Evolutionary conservation across 2,888 invertebrate species (phyloP).

Genomic region (Caenorhabditis japonica): DNA sequence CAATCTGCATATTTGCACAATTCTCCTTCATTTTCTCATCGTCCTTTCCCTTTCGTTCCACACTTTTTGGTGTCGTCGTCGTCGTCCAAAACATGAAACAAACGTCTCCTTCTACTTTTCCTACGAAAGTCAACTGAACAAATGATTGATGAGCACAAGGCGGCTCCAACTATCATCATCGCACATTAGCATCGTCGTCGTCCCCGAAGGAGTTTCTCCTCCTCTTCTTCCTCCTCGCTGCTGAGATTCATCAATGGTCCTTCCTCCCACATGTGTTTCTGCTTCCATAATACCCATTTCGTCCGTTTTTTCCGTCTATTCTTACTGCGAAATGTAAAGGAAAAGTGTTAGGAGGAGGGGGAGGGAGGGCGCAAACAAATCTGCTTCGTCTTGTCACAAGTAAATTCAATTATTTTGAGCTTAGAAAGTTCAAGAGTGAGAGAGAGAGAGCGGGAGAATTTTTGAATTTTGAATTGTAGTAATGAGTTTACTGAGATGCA

Average conservation of each 20-base stretch:
- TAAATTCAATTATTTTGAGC: slow-evolving; percentile 48
- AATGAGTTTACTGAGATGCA: too few relatives aligned
- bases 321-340: slow-evolving; percentile 3
- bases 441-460: slow-evolving; percentile 7
- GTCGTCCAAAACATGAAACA: slow-evolving; percentile 12
- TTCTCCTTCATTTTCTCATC: not conserved
- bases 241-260: slow-evolving; percentile 16
- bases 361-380: slow-evolving; percentile 48
- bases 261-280: slow-evolving; percentile 45
- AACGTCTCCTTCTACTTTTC: not conserved
- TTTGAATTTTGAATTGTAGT: slow-evolving; percentile 16
- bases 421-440: too few relatives aligned
- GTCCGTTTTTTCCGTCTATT: slow-evolving; percentile 11
- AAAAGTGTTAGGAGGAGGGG: too few relatives aligned
- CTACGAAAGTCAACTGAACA: slow-evolving; percentile 20
- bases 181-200: slow-evolving; percentile 39
- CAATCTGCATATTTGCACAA: not conserved
- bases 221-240: too few relatives aligned
- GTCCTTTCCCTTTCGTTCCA: not conserved
- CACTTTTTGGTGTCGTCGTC: slow-evolving; percentile 13
- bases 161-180: slow-evolving; percentile 35
- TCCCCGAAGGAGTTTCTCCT: slow-evolving; percentile 22
- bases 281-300: slow-evolving; percentile 42
- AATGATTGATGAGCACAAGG: slow-evolving; percentile 49
- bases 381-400: slow-evolving; percentile 16